Conservation (phyloP, 2,797 vertebrate genomes). For the Craterocephalus amniculus region DNA sequence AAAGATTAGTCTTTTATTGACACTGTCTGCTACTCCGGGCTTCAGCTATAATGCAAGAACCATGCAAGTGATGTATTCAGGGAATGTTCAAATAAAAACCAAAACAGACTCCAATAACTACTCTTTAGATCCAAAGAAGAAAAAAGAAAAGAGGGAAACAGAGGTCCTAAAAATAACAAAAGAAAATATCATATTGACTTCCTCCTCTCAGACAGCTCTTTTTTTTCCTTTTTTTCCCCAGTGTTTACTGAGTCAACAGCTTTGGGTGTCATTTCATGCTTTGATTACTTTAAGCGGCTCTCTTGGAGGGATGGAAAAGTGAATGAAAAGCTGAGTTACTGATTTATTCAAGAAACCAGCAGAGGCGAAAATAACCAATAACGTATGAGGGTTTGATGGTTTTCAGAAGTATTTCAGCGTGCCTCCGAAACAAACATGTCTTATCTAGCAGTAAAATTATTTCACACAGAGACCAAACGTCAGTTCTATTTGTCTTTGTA, state of each 20-base stretch:
- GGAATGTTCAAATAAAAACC: slow-evolving; percentile 1
- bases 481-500: not conserved
- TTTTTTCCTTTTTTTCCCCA: not conserved
- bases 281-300: slow-evolving; percentile 62
- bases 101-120: not conserved
- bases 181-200: not conserved
- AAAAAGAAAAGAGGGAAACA: too few species aligned
- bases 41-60: slow-evolving; percentile 29
- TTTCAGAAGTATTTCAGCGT: slow-evolving; percentile 4
- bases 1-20: slow-evolving; percentile 28
- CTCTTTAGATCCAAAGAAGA: too few species aligned
- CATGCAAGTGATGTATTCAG: not conserved
- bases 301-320: not conserved
- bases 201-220: not conserved
- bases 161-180: not conserved
- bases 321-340: slow-evolving; percentile 28
- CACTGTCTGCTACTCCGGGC: slow-evolving; percentile 20
- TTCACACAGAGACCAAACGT: not conserved
- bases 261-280: slow-evolving; percentile 61
- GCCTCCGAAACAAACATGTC: not conserved
- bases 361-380: slow-evolving; percentile 22
- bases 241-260: slow-evolving; percentile 19
- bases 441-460: not conserved
- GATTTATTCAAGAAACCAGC: slow-evolving; percentile 29
- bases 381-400: not conserved